phyloP scores from a whole-genome alignment of 1,140 invertebrate species.

The Eurosta solidaginis region DNA sequence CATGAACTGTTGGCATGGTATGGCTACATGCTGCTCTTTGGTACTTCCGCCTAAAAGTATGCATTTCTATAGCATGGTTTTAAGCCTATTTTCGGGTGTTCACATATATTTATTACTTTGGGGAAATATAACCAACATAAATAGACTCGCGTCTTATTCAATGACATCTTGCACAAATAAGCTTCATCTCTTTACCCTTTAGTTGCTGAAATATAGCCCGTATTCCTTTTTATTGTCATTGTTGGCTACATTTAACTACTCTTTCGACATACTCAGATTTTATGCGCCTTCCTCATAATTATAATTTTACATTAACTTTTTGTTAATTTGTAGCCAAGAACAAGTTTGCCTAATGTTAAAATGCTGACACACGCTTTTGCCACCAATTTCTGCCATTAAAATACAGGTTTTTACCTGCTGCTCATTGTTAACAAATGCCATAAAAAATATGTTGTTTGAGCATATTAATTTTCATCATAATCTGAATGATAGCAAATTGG shows the following conservation, averaged over 20 bases:
- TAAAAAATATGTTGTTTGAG: not conserved
- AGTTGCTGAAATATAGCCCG: not conserved
- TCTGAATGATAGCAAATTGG: not conserved
- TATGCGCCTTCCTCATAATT: not conserved
- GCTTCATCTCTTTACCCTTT: too few species aligned
- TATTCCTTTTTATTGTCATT: too few species aligned
- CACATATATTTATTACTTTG: constrained; percentile 28
- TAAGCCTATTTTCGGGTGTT: constrained; percentile 21
- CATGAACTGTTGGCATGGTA: too few species aligned
- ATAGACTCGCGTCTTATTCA: too few species aligned
- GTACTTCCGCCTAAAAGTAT: not conserved
- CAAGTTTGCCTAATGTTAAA: constrained; percentile 9
- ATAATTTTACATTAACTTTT: constrained; percentile 32
- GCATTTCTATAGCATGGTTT: not conserved
- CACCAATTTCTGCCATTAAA: not conserved
- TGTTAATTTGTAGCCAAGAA: constrained; percentile 26
- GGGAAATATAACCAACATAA: not conserved
- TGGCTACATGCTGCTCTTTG: too few species aligned
- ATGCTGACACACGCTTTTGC: not conserved
- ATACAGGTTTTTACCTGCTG: not conserved
- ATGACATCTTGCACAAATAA: too few species aligned
- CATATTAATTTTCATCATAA: not conserved
- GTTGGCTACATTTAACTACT: not conserved
- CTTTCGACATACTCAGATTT: not conserved
- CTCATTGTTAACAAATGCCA: not conserved